These are phyloP conservation scores for Agrilus planipennis DNA, from an alignment of 1,140 invertebrate species.

Conservation along the genomic window DNA sequence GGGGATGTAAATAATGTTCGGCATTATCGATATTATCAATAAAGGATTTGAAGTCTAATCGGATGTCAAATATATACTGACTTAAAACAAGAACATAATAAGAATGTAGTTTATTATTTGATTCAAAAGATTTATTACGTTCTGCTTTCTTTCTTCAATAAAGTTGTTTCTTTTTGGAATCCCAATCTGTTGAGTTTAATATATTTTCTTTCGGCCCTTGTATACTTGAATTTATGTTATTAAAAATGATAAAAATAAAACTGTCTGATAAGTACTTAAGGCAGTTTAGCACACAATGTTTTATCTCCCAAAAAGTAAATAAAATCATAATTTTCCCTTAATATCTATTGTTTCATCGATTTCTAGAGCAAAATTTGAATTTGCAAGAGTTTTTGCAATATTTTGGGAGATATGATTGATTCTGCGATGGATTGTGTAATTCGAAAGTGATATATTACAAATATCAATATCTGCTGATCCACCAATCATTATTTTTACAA, in stretches of 20 bases:
- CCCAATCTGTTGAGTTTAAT: conserved; percentile 15
- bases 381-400: conserved; percentile 4
- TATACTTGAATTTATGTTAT: conserved; percentile 14
- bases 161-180: conserved; percentile 13
- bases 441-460: conserved; percentile 12
- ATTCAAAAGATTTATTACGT: too few relatives aligned
- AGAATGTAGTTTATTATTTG: too few relatives aligned
- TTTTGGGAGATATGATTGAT: conserved; percentile 1
- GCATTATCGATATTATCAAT: too few relatives aligned
- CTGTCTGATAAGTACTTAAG: conserved; percentile 17
- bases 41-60: too few relatives aligned
- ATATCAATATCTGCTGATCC: conserved; percentile 12
- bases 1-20: too few relatives aligned
- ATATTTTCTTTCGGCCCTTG: conserved; percentile 15
- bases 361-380: conserved; percentile 3
- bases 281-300: conserved; percentile 15
- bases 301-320: conserved; percentile 8
- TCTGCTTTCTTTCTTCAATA: too few relatives aligned
- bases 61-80: too few relatives aligned
- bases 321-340: conserved; percentile 15
- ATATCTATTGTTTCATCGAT: conserved; percentile 1
- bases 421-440: conserved; percentile 4
- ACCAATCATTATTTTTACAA: conserved; percentile 15
- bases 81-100: too few relatives aligned
- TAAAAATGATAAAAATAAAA: conserved; percentile 14